These are phyloP conservation scores for Epinephelus awoara DNA, from an alignment of 2,797 vertebrate genomes.

Conservation along the genomic window DNA sequence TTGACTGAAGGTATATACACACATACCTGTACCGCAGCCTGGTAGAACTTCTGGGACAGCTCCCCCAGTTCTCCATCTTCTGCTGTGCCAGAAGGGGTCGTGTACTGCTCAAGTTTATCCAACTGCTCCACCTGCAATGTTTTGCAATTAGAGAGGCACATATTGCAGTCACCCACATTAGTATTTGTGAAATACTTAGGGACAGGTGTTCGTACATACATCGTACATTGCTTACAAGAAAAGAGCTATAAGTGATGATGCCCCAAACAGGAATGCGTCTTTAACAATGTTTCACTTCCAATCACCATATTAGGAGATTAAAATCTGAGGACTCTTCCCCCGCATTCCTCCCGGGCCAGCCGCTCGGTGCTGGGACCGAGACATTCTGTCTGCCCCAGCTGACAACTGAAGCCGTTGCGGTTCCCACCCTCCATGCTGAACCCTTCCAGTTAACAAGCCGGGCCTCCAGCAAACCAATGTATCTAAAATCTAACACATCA, in stretches of 20 bases:
- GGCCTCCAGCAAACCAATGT: too few species aligned
- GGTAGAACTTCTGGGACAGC: constrained; percentile 93
- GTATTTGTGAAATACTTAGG: background rate
- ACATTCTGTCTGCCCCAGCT: too few species aligned
- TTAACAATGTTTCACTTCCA: background rate
- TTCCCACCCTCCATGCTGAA: too few species aligned
- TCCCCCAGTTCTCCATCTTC: constrained; percentile 91
- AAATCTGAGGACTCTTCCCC: too few species aligned
- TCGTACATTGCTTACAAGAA: background rate
- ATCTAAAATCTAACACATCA: too few species aligned
- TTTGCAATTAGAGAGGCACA: background rate
- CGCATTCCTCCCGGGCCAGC: too few species aligned
- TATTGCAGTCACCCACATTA: background rate
- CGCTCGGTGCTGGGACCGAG: too few species aligned
- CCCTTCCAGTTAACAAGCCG: too few species aligned
- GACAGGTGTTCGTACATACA: background rate
- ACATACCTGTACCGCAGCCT: constrained; percentile 93
- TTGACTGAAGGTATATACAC: background rate
- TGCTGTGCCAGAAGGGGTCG: constrained; percentile 56
- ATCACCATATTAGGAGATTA: too few species aligned
- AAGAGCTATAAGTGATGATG: background rate
- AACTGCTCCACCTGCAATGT: constrained; percentile 90
- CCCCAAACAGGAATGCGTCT: background rate
- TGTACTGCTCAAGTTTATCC: constrained; percentile 93
- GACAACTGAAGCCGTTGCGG: too few species aligned